Base-by-base conservation (phyloP, 2,797 vertebrate species). In the Danio tinwini region DNA sequence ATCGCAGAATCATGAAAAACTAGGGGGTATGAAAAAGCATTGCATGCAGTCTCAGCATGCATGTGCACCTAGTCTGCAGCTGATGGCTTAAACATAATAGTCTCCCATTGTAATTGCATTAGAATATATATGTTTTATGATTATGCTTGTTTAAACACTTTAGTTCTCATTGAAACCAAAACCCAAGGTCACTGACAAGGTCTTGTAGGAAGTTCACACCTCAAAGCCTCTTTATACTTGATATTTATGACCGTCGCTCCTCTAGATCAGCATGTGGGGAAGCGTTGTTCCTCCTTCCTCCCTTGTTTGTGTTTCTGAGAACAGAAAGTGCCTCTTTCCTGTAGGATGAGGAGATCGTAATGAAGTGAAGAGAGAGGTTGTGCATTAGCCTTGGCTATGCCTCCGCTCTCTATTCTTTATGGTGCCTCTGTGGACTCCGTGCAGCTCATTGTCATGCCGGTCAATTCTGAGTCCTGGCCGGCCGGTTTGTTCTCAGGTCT, bases 401-500 rank as follows among this genome's bases (percentile, higher is more conserved):
- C 67, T 62, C 56, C 45, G 10, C 76, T 70, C 39, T 7, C 50
- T 65, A 61, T 78, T 72, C 52, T 79, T 74, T 42, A 59, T 52
- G 56, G 17, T 4, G 53, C 64, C 61, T 72, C 21, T 76, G 75
- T 64, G 82, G 81, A 81, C 72, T 62, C 78, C 29, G 68, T 55
- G 12, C 14, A 45, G 29, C 69, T 82, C 78, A 84, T 84, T 84
- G 82, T 86, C 65, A 74, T 76, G 71, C 61, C 2, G n/a, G 47
- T 82, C 82, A 86, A 84, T 84, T 50, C 61, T 73, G 68, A 64
- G 78, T 64, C 39, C 58, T 55, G 68, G 59, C 50, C 42, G n/a
- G 78, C 19, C 19, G 16, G 69, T 45, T 72, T 63, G 69, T 88
- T 89, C 87, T 86, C 87, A 86, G 83, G 81, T 85, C 53, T 79